Percentiles rank a stretch among this genome's conserved stretches.
Evolutionary conservation across 2,888 invertebrate species (phyloP).

Genomic region (Spodoptera exigua): DNA sequence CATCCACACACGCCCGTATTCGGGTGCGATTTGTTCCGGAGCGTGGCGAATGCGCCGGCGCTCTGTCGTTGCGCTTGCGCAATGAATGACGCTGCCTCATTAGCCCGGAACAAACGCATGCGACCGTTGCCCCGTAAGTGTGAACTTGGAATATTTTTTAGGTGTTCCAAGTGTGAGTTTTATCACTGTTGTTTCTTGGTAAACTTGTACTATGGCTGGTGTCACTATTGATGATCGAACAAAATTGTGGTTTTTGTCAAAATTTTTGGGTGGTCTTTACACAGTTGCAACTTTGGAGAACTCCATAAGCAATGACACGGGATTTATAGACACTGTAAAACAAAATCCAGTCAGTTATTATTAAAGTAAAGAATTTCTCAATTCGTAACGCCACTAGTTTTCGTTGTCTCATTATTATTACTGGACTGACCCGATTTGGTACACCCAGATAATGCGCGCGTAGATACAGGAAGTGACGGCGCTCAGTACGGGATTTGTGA

Average conservation of each 20-base stretch:
- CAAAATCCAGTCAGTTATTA: too few species aligned
- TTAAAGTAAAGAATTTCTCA: too few species aligned
- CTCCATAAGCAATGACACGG: too few species aligned
- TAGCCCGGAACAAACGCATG: slow-evolving; percentile 80
- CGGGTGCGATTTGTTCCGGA: slow-evolving; percentile 83
- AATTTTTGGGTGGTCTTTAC: too few species aligned
- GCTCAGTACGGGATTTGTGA: slow-evolving; percentile 68
- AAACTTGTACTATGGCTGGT: slow-evolving; percentile 30
- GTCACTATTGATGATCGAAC: slow-evolving; percentile 28
- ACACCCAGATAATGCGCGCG: slow-evolving; percentile 76
- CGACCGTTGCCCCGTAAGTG: slow-evolving; percentile 48
- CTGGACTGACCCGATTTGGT: slow-evolving; percentile 78
- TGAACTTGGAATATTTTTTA: slow-evolving; percentile 56
- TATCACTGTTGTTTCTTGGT: slow-evolving; percentile 39
- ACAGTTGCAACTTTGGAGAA: too few species aligned
- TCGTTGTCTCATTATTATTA: slow-evolving; percentile 63
- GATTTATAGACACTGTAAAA: too few species aligned
- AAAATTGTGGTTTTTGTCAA: slow-evolving; percentile 2
- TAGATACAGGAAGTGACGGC: slow-evolving; percentile 75
- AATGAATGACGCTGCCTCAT: slow-evolving; percentile 81
- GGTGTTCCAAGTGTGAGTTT: slow-evolving; percentile 35
- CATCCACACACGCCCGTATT: slow-evolving; percentile 78
- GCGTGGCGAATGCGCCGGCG: slow-evolving; percentile 81
- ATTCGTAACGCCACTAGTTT: slow-evolving; percentile 55
- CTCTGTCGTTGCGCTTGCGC: slow-evolving; percentile 80